Conservation (phyloP, 2,113 vertebrate species). For the Probosciger aterrimus region DNA sequence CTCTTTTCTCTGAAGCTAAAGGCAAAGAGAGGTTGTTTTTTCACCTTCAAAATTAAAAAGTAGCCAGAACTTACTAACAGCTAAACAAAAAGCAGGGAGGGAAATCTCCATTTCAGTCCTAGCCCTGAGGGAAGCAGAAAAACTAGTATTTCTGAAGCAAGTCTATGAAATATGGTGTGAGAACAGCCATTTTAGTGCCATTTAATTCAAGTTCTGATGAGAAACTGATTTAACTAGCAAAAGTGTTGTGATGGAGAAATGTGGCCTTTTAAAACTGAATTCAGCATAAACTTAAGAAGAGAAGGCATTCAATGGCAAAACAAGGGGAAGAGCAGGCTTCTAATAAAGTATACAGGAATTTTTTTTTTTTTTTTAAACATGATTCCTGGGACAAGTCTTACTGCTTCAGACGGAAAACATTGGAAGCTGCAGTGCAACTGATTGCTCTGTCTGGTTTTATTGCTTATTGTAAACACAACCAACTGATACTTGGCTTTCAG, state of each 20-base stretch:
- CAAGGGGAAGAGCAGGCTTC: neutral
- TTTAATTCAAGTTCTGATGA: neutral
- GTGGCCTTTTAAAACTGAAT: neutral
- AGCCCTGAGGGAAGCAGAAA: neutral
- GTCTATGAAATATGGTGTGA: neutral
- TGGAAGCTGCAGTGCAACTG: neutral
- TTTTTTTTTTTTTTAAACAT: neutral
- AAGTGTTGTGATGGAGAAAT: neutral
- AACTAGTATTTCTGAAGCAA: neutral
- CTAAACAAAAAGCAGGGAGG: neutral
- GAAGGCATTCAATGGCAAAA: neutral
- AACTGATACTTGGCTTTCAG: neutral
- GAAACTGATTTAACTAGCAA: neutral
- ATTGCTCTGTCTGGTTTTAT: neutral
- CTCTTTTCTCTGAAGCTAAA: neutral
- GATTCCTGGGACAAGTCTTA: neutral
- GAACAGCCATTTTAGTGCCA: neutral
- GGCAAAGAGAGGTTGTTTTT: neutral
- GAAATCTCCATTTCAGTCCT: neutral
- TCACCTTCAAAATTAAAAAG: neutral
- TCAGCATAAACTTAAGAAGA: neutral
- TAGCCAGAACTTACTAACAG: neutral
- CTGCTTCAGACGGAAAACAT: neutral
- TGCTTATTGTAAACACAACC: neutral
- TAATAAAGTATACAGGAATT: neutral